These are phyloP conservation scores for Paedocypris sp. DNA, from an alignment of 2,113 vertebrate genomes.

Conservation along the genomic window DNA sequence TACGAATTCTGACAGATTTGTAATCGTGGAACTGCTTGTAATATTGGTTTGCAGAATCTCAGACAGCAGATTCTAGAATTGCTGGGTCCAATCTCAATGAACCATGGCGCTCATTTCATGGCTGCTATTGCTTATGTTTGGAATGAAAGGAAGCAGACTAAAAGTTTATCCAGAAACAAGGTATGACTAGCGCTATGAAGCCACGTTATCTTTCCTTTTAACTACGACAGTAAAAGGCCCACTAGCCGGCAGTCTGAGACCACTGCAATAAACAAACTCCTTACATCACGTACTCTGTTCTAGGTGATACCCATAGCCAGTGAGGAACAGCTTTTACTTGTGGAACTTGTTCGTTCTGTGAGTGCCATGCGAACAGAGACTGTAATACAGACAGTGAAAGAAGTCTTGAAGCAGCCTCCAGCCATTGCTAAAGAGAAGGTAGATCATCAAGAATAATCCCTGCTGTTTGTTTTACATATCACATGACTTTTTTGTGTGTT, in stretches of 20 bases:
- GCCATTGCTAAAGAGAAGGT: slow-evolving; percentile 96
- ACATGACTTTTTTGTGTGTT: slow-evolving; percentile 12
- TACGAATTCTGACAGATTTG: too few species aligned
- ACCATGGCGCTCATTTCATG: slow-evolving; percentile 97
- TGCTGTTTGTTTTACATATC: background rate
- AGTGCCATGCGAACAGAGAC: slow-evolving; percentile 95
- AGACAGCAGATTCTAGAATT: slow-evolving; percentile 95
- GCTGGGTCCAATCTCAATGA: slow-evolving; percentile 95
- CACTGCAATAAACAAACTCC: background rate
- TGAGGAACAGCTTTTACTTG: slow-evolving; percentile 88
- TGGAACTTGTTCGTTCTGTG: slow-evolving; percentile 90
- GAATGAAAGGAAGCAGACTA: slow-evolving; percentile 87
- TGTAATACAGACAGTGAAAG: slow-evolving; percentile 96
- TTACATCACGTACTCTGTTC: background rate
- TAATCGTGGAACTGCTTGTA: background rate
- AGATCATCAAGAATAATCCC: background rate
- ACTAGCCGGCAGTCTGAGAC: background rate
- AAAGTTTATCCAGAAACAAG: slow-evolving; percentile 75
- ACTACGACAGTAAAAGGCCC: too few species aligned
- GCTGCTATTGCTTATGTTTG: slow-evolving; percentile 95
- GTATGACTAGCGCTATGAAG: slow-evolving; percentile 46
- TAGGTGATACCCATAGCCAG: slow-evolving; percentile 91
- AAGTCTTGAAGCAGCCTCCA: slow-evolving; percentile 94
- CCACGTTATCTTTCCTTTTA: too few species aligned
- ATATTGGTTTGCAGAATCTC: slow-evolving; percentile 66